phyloP scores from a whole-genome alignment of 2,888 invertebrate species.

The Daptonema setosum region DNA sequence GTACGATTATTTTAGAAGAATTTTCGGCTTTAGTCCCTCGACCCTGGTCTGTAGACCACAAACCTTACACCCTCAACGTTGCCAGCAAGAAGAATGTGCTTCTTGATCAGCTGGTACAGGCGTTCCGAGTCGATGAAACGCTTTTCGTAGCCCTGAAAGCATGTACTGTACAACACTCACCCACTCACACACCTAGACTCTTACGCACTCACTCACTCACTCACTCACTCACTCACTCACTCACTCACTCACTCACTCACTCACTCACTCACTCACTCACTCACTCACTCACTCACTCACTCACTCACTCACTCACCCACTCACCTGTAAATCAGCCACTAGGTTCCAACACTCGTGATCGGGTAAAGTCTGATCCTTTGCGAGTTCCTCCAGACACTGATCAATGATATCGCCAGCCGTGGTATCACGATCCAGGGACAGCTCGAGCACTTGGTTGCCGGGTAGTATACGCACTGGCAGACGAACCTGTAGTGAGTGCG shows the following conservation, averaged over 20 bases:
- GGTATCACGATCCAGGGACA: background rate
- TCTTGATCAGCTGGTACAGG: conserved; percentile 3
- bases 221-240: too few relatives aligned
- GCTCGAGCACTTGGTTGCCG: background rate
- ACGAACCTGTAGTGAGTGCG: too few relatives aligned
- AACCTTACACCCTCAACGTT: conserved; percentile 3
- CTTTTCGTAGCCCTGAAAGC: conserved; percentile 5
- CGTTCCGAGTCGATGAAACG: conserved; percentile 1
- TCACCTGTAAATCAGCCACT: background rate
- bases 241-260: too few relatives aligned
- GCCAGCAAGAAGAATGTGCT: conserved; percentile 3
- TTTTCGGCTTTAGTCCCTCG: too few relatives aligned
- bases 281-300: too few relatives aligned
- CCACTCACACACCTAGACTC: too few relatives aligned
- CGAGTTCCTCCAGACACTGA: background rate
- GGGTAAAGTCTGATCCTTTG: background rate
- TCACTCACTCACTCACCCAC: too few relatives aligned
- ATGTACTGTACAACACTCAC: background rate
- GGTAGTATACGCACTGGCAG: background rate
- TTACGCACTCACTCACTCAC: too few relatives aligned
- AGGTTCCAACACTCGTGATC: background rate
- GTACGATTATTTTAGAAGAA: too few relatives aligned
- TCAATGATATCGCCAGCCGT: background rate
- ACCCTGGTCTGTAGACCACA: too few relatives aligned
- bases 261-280: too few relatives aligned